These are phyloP conservation scores for Myrmecophaga tridactyla DNA, from an alignment of 2,113 vertebrate genomes.

Conservation along the genomic window DNA sequence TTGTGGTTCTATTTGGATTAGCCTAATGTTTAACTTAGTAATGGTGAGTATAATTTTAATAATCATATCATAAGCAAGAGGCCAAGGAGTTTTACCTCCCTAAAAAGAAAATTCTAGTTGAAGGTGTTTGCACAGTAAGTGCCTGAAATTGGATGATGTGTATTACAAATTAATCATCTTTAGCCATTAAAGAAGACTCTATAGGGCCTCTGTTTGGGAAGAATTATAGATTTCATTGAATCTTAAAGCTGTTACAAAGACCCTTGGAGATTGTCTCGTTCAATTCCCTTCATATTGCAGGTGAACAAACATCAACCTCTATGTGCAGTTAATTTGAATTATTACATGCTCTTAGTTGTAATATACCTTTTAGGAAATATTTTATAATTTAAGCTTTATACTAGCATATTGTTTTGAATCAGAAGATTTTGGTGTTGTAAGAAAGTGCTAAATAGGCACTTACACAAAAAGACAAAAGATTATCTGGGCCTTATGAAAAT, in stretches of 20 bases:
- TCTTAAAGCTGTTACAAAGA: background rate
- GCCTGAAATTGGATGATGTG: background rate
- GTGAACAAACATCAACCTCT: background rate
- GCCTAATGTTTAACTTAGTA: constrained; percentile 19
- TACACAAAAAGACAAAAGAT: background rate
- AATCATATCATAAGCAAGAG: constrained; percentile 28
- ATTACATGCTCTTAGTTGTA: background rate
- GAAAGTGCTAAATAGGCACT: background rate
- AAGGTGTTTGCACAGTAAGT: background rate
- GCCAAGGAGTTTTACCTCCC: background rate
- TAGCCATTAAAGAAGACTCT: background rate
- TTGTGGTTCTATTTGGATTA: constrained; percentile 19
- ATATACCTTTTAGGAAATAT: constrained; percentile 14
- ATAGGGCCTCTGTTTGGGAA: background rate
- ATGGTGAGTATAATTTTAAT: constrained; percentile 36
- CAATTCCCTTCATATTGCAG: background rate
- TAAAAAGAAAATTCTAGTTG: background rate
- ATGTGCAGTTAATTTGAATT: background rate
- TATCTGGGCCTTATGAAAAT: background rate
- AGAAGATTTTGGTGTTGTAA: background rate
- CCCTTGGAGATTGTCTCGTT: background rate
- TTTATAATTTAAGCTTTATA: constrained; percentile 20
- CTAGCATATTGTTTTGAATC: background rate
- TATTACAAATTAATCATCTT: background rate
- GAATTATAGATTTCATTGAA: background rate